Percentiles rank a stretch among this genome's conserved stretches.
phyloP scores from a whole-genome alignment of 1,140 invertebrate genomes.

The Drosophila mojavensis region DNA sequence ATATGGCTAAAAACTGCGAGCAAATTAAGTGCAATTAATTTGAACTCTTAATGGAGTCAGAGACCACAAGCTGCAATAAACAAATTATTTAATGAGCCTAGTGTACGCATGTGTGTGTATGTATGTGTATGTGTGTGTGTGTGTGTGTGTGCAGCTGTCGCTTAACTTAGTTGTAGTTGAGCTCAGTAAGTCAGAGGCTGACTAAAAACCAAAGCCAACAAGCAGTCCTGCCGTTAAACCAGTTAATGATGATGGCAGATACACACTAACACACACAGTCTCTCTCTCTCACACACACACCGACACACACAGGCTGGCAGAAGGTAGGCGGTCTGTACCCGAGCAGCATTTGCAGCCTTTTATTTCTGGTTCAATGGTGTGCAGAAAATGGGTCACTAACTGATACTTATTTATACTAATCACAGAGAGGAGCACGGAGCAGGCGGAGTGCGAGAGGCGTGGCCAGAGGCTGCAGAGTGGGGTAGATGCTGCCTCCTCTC shows the following conservation, averaged over 20 bases:
- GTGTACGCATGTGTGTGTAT: background rate
- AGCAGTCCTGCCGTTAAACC: conserved; percentile 54
- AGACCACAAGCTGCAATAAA: conserved; percentile 62
- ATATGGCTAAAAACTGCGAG: conserved; percentile 52
- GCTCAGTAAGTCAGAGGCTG: conserved; percentile 57
- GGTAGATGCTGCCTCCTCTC: background rate
- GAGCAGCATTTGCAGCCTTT: conserved; percentile 56
- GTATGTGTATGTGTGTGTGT: conserved; percentile 3
- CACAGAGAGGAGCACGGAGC: conserved; percentile 51
- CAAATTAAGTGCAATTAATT: conserved; percentile 73
- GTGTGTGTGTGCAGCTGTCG: conserved; percentile 4
- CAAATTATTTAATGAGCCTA: conserved; percentile 74
- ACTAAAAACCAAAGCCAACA: conserved; percentile 43
- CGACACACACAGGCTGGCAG: too few relatives aligned
- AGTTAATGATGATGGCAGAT: conserved; percentile 55
- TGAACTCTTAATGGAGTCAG: conserved; percentile 69
- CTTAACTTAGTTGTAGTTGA: conserved; percentile 6
- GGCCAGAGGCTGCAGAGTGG: background rate
- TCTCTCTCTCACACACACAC: too few relatives aligned
- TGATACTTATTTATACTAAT: conserved; percentile 80
- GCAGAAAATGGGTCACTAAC: conserved; percentile 79
- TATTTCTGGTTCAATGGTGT: conserved; percentile 75
- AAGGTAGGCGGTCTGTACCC: conserved; percentile 8
- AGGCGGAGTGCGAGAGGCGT: background rate
- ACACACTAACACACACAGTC: conserved; percentile 7